Evolutionary conservation across 1,140 invertebrate species (phyloP), one percentile per base, ranked within the genome.

Genomic region (Coboldia fuscipes): DNA sequence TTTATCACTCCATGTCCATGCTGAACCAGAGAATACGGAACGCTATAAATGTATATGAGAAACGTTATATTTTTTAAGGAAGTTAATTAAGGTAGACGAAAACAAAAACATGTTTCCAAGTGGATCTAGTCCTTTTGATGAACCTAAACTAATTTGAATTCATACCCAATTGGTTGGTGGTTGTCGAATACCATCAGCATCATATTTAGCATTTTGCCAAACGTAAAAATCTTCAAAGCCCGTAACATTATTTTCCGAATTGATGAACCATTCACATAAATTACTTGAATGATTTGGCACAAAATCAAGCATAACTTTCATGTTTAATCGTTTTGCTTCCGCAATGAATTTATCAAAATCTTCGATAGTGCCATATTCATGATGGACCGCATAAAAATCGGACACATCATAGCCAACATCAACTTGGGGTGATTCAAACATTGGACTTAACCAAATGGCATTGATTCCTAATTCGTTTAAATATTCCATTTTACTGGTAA

Each of bases 231-330:
- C n/a, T n/a, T 24, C 23, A 24, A 24, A 24, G 7, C 23, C 23
- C 7, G n/a, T n/a, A n/a, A 24, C n/a, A 24, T n/a, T n/a, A 24
- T 24, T 24, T 24, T 24, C 23, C n/a, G 23, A 24, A 24, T 24
- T 24, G n/a, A 24, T 24, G n/a, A 24, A 24, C 23, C 23, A 32
- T 32, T 19, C 30, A 21, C 18, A 6, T 21, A 20, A 10, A n/a
- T 32, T 19, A 14, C 30, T 36, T 17, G 28, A 75, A 49, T 88
- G 80, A 57, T 89, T 89, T 3, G 82, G 82, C n/a, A 88, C 73
- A 45, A 88, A 72, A 47, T 90, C 84, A 51, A 89, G 48, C 10
- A 90, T 59, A 3, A 89, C 47, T 51, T 76, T 79, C 19, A 88
- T 63, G 33, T 67, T 80, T 75, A 41, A 34, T 3, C 32, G 38